Percentiles rank a stretch among this genome's conserved stretches.
phyloP scores from a whole-genome alignment of 2,888 invertebrate genomes.

The Neelides folsomi region DNA sequence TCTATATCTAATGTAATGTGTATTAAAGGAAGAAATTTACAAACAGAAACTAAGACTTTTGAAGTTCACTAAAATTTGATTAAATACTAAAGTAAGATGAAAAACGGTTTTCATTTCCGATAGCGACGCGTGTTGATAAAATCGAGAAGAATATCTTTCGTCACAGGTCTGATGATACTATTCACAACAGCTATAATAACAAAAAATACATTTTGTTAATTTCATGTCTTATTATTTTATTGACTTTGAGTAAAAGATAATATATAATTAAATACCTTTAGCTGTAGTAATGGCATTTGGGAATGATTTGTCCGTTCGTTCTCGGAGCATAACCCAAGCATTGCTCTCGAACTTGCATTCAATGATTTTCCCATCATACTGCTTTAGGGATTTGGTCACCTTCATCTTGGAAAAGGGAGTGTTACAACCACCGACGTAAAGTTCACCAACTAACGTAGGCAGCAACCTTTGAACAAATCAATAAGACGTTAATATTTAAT shows the following conservation, averaged over 20 bases:
- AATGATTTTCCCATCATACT: slow-evolving; percentile 81
- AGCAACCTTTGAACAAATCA: slow-evolving; percentile 49
- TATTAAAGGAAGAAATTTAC: too few relatives aligned
- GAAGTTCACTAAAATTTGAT: too few relatives aligned
- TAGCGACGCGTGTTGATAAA: slow-evolving; percentile 54
- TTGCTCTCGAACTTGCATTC: slow-evolving; percentile 77
- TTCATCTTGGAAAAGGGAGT: slow-evolving; percentile 59
- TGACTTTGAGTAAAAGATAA: slow-evolving; percentile 12
- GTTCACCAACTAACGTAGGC: slow-evolving; percentile 52
- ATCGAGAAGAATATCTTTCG: slow-evolving; percentile 62
- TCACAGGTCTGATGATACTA: slow-evolving; percentile 71
- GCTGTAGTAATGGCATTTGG: slow-evolving; percentile 85
- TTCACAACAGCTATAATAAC: slow-evolving; percentile 58
- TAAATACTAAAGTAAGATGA: too few relatives aligned
- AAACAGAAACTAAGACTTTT: too few relatives aligned
- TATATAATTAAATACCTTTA: slow-evolving; percentile 42
- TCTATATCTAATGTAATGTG: too few relatives aligned
- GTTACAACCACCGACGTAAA: slow-evolving; percentile 71
- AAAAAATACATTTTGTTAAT: slow-evolving; percentile 9
- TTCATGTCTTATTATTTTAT: slow-evolving; percentile 3
- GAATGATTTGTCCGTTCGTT: slow-evolving; percentile 88
- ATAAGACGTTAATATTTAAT: too few relatives aligned
- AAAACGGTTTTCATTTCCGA: slow-evolving; percentile 15
- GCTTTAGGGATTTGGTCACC: slow-evolving; percentile 60
- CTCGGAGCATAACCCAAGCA: slow-evolving; percentile 83